phyloP scores from a whole-genome alignment of 2,113 vertebrate species.

The Chaetops frenatus region DNA sequence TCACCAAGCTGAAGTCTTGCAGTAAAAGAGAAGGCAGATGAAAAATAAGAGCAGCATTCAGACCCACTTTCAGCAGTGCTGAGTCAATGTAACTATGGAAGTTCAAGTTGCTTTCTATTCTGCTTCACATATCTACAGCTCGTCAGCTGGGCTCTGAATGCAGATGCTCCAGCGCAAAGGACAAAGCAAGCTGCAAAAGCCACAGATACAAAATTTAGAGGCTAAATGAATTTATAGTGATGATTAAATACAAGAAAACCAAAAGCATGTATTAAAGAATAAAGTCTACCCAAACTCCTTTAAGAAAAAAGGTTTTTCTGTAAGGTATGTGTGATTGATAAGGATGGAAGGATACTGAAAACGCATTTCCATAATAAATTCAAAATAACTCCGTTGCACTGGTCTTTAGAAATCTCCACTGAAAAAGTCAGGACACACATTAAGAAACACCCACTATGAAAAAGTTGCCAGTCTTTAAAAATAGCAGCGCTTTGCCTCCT shows the following conservation, averaged over 20 bases:
- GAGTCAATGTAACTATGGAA: not conserved
- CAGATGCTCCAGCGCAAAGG: not conserved
- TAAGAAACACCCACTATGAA: not conserved
- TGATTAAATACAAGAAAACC: not conserved
- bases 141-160: not conserved
- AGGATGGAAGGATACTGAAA: not conserved
- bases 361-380: not conserved
- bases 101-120: not conserved
- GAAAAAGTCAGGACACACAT: not conserved
- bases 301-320: not conserved
- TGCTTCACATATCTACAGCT: not conserved
- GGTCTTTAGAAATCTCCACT: not conserved
- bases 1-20: not conserved
- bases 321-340: fast-evolving
- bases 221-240: not conserved
- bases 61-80: not conserved
- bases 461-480: not conserved
- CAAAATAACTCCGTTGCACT: not conserved
- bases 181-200: not conserved
- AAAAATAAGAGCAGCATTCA: not conserved
- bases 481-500: not conserved
- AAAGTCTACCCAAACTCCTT: not conserved
- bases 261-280: not conserved
- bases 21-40: not conserved
- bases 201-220: not conserved